Conservation (phyloP, 2,113 vertebrate species). For the Serilophus lunatus region DNA sequence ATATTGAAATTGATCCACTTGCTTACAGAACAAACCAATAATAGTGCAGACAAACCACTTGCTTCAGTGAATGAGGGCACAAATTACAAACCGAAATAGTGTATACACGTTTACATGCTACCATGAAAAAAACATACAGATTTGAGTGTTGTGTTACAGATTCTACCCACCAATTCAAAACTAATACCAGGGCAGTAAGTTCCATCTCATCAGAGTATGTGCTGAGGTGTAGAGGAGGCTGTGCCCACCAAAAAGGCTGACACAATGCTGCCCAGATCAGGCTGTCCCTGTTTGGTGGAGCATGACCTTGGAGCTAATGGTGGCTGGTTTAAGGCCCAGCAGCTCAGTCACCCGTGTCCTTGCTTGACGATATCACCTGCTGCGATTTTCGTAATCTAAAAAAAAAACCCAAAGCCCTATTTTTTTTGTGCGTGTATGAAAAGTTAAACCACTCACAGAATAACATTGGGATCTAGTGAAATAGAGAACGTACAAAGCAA, state of each 20-base stretch:
- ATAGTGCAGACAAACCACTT: background rate
- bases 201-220: too few relatives aligned
- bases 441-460: background rate
- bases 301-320: background rate
- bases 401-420: background rate
- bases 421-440: background rate
- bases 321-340: background rate
- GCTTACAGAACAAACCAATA: background rate
- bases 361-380: background rate
- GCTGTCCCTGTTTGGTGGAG: background rate
- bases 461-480: background rate
- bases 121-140: background rate
- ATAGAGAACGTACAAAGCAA: rapidly evolving
- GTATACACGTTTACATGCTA: background rate
- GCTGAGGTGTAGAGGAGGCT: rapidly evolving
- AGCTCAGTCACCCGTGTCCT: background rate
- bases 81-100: background rate
- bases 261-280: rapidly evolving
- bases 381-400: background rate
- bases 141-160: background rate
- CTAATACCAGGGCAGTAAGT: background rate
- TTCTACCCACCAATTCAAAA: background rate
- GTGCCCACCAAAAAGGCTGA: rapidly evolving
- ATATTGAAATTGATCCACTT: background rate
- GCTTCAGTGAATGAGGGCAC: background rate